Base-by-base conservation (phyloP, 2,113 vertebrate genomes). In the Cynoglossus semilaevis region DNA sequence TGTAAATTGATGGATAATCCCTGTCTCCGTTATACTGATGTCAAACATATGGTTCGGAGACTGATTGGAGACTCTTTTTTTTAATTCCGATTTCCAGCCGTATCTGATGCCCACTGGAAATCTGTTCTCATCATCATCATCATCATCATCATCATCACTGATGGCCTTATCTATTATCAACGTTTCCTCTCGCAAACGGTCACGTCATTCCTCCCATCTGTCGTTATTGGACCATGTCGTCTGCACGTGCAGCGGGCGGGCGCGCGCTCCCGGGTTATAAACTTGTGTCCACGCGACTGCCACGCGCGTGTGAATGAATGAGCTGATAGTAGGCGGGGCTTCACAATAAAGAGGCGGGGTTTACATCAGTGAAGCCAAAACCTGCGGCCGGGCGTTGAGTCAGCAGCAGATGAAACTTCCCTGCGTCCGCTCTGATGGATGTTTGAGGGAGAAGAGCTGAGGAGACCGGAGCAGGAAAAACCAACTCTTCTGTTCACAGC, bases 201-300 rank as follows among this genome's bases (percentile, higher is more conserved):
- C 38, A 7, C 14, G 11, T 41, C 38, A 14, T 11, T 4, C 4
- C 4, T 2, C 11, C 38, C 38, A 41, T 41, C 38, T 41, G 38
- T 41, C 4, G 41, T 67, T 22, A 22, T 15, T n/a, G 50, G 19
- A 58, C 12, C 58, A 35, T 1, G 15, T 16, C 2, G 18, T 54
- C 62, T 42, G 8, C 44, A 17, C 50, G 44, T 50, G 51, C 53
- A 58, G 51, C 37, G 5, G 16, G 5, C 41, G 4, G 48, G 3
- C 72, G 3, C 19, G 10, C 37, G 18, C 37, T 51, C 64, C 51
- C 59, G 9, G 38, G 38, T 14, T 11, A 29, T 29, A 83, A 84
- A 84, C 81, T 84, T 85, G 58, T 70, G 71, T 88, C 84, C 91
- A 88, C 89, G 90, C 88, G 91, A 78, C 82, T 73, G 90, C 86